Base-by-base conservation (phyloP, 2,113 vertebrate species). In the Carassius auratus region DNA sequence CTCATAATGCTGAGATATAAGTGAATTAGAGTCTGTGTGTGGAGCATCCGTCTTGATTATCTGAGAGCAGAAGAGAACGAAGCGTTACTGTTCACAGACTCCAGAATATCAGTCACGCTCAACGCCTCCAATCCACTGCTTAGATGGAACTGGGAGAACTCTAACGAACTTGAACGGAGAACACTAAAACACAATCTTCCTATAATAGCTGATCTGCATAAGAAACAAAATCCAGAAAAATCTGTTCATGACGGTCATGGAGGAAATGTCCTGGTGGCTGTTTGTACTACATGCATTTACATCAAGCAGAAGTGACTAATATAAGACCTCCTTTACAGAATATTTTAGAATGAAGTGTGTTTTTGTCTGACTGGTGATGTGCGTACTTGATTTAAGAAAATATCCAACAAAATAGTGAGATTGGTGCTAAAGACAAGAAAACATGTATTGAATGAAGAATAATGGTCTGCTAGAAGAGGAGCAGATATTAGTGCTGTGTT, bases 21-120 rank as follows among this genome's bases (percentile, higher is more conserved):
- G 9, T 77, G 17, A 57, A 77, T 57, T 77, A 77, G 26, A 77
- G 75, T 21, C 30, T 77, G 15, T 19, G 17, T 77, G 75, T 57
- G 50, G 19, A 57, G 33, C 50, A 77, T 77, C 55, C 3, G 8
- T 77, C 75, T 19, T 57, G 50, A 77, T 77, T 77, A 33, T 77
- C 26, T 77, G 50, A 77, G 5, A 19, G 50, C 23, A 30, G 45
- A 12, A 48, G 45, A 48, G 45, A 12, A 48, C 3, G 45, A 48
- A 48, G 45, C 45, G 10, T 55, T 17, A 30, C 23, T 66, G 62
- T 7, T 64, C 62, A 33, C 64, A 33, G 64, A 23, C n/a, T 21
- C 8, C 21, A 66, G 62, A 66, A 66, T 30, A 30, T 66, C 26
- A 33, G 26, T 17, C 5, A 48, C 0, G 10, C 45, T 12, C 45